Percentiles rank a stretch among this genome's conserved stretches.
Conservation (phyloP, 53 echinoderm and acorn worm species). For the Stichopus horrens region DNA sequence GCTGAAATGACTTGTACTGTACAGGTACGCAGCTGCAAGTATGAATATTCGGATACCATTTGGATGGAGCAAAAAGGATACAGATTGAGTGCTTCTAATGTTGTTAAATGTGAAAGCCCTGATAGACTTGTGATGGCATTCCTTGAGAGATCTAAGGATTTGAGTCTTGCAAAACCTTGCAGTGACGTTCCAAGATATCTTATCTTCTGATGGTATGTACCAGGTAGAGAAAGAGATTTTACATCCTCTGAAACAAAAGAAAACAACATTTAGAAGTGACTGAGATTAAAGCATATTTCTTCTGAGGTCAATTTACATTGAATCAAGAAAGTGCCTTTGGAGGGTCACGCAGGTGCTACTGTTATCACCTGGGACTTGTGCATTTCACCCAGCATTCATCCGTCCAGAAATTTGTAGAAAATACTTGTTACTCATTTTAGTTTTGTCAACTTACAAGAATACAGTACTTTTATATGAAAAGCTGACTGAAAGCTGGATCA, state of each 20-base stretch:
- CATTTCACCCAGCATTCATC: no score
- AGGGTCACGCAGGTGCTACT: no score
- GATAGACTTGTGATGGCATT: conserved; percentile 83
- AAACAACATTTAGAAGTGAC: not conserved
- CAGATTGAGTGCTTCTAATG: conserved; percentile 90
- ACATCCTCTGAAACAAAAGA: conserved; percentile 79
- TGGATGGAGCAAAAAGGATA: conserved; percentile 68
- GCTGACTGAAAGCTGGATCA: no score
- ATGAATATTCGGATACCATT: not conserved
- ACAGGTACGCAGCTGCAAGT: not conserved
- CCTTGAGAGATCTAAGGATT: conserved; percentile 85
- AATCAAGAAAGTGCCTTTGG: no score
- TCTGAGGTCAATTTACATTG: no score
- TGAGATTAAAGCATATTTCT: not conserved
- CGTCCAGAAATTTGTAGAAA: no score
- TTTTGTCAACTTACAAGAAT: no score
- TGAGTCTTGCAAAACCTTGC: conserved; percentile 76
- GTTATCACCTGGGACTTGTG: no score
- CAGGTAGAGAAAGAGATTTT: conserved; percentile 82
- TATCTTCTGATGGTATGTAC: conserved; percentile 95
- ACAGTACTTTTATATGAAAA: no score
- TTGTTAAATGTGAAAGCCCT: conserved; percentile 72
- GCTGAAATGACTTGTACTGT: not conserved
- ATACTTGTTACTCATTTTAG: no score
- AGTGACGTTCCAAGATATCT: conserved; percentile 78